These are phyloP conservation scores for Parauchenoglanis ngamensis DNA, from an alignment of 2,797 vertebrate species.

Conservation along the genomic window DNA sequence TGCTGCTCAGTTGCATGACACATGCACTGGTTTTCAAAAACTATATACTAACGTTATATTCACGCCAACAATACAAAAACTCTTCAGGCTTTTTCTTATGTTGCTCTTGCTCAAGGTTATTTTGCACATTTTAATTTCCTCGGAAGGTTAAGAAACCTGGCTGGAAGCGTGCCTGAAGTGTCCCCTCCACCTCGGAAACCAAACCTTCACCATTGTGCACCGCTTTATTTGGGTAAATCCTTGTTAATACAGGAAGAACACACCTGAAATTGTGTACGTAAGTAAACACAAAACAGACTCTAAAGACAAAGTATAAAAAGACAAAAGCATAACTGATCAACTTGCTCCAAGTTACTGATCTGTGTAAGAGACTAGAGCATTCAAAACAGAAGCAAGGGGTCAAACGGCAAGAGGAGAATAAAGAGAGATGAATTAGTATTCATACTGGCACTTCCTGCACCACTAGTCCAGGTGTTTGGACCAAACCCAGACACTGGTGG, in stretches of 20 bases:
- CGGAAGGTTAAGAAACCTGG: background rate
- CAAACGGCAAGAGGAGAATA: background rate
- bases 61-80: background rate
- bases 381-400: background rate
- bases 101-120: background rate
- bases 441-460: background rate
- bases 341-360: background rate
- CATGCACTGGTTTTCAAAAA: background rate
- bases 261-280: conserved; percentile 13
- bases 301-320: conserved; percentile 8
- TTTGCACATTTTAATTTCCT: background rate
- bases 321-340: conserved; percentile 22
- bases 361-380: background rate
- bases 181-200: background rate
- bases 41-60: background rate
- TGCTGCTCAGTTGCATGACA: background rate
- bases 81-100: background rate
- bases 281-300: background rate
- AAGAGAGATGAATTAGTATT: conserved; percentile 14
- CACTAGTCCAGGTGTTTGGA: conserved; percentile 22
- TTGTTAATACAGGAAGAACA: conserved; percentile 11
- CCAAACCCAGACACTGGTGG: background rate
- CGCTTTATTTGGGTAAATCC: conserved; percentile 11
- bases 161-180: background rate
- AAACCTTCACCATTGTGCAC: background rate